Evolutionary conservation across 2,113 vertebrate genomes (phyloP).

Genomic region (Triplophysa rosa): DNA sequence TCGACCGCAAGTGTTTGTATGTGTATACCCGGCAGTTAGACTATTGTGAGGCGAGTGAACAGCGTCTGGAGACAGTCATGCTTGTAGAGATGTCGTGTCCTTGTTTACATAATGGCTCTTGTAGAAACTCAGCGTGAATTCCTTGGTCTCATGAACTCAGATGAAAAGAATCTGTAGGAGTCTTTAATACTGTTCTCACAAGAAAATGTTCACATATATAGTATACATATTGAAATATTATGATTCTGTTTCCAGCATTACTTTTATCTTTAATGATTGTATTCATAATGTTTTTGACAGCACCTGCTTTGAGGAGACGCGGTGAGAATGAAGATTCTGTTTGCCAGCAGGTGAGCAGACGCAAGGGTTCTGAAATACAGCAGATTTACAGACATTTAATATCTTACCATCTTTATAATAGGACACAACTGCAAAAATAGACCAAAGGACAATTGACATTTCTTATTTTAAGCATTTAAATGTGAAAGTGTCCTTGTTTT

Average conservation of each 20-base stretch:
- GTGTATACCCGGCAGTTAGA: neutral
- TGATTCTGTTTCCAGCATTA: too few species aligned
- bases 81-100: conserved; percentile 2
- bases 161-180: neutral
- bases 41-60: neutral
- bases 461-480: neutral
- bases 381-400: too few species aligned
- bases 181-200: neutral
- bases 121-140: neutral
- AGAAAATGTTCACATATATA: neutral
- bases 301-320: too few species aligned
- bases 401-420: too few species aligned
- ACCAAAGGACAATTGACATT: too few species aligned
- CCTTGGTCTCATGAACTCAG: neutral
- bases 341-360: too few species aligned
- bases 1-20: neutral
- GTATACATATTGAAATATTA: too few species aligned
- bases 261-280: neutral
- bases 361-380: too few species aligned
- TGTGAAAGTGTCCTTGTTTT: neutral
- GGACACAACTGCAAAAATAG: too few species aligned
- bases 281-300: neutral
- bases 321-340: too few species aligned
- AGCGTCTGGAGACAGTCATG: neutral
- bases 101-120: neutral